Evolutionary conservation across 2,113 vertebrate species (phyloP).

Genomic region (Peromyscus polionotus): DNA sequence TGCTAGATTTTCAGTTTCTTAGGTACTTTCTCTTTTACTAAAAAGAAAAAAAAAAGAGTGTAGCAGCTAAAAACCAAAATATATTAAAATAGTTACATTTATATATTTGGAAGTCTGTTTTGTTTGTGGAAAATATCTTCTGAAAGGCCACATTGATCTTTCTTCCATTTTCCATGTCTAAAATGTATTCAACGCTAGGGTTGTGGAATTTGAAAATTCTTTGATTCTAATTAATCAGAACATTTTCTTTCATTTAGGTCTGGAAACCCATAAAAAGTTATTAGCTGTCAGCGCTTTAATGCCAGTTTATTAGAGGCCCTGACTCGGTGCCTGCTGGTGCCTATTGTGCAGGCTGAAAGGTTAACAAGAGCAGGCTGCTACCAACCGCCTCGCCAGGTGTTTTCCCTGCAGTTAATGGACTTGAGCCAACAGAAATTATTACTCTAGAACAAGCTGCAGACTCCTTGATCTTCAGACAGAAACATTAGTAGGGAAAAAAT

Average conservation of each 20-base stretch:
- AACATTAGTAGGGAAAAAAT: constrained; percentile 37
- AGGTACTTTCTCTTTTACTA: constrained; percentile 18
- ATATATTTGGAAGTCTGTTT: constrained; percentile 25
- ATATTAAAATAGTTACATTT: constrained; percentile 39
- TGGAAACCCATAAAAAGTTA: constrained; percentile 81
- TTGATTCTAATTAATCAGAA: constrained; percentile 85
- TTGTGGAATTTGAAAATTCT: constrained; percentile 69
- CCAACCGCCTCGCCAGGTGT: constrained; percentile 86
- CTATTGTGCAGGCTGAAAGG: constrained; percentile 86
- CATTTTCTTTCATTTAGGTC: constrained; percentile 84
- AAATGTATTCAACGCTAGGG: constrained; percentile 55
- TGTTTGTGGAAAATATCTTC: constrained; percentile 52
- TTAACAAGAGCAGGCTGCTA: constrained; percentile 87
- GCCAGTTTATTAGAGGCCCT: constrained; percentile 84
- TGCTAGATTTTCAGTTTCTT: background rate
- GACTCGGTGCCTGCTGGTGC: constrained; percentile 84
- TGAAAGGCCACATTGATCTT: constrained; percentile 43
- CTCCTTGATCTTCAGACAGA: constrained; percentile 61
- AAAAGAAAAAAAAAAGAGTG: constrained; percentile 5
- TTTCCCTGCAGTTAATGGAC: constrained; percentile 86
- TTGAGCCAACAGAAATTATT: constrained; percentile 87
- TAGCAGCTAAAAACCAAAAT: constrained; percentile 46
- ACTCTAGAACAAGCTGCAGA: constrained; percentile 74
- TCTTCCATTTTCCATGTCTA: constrained; percentile 48
- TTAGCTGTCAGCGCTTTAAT: constrained; percentile 85